Evolutionary conservation across 2,797 vertebrate species (phyloP), one percentile per base, ranked within the genome.

Genomic region (Scyliorhinus canicula): DNA sequence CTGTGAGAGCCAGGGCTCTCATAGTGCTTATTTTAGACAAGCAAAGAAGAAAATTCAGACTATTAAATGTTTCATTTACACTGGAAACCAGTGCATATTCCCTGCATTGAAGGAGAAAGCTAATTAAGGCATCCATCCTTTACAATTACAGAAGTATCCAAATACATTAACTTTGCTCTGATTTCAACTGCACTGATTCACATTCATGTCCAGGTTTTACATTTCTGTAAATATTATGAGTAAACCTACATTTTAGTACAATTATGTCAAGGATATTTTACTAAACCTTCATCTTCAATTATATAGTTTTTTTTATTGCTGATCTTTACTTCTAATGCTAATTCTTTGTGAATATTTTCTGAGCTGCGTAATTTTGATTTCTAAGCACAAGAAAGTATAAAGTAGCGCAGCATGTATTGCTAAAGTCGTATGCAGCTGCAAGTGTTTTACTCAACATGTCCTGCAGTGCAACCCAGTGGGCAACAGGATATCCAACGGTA

Each of bases 391-490:
- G 47, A 11, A 88, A 88, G 52, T 88, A 55, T 55, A n/a, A 88
- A 91, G 88, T 65, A 91, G 79, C 6, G 40, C 57, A 65, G 19
- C 88, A 91, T 26, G n/a, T 1, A 8, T 40, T 31, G 24, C 57
- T 90, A 4, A 16, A 60, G 86, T 91, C n/a, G 63, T 19, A 91
- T 26, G 57, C n/a, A 91, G 88, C 57, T 91, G 88, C n/a, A 91
- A 63, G 60, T 40, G 35, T 63, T 26, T 40, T 65, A 63, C n/a
- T 63, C 88, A 44, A 91, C 60, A 65, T 65, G 65, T 44, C 60
- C 88, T 91, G 88, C n/a, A 44, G 57, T 91, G 60, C 21, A 24
- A 91, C 60, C 60, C 88, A 91, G 88, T 19, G 65, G 88, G 88
- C 57, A 91, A 21, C 24, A n/a, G 40, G n/a, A 65, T 91, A 65